Percentiles rank a stretch among this genome's conserved stretches.
Evolutionary conservation across 2,797 vertebrate genomes (phyloP).

Genomic region (Sardinella longiceps): DNA sequence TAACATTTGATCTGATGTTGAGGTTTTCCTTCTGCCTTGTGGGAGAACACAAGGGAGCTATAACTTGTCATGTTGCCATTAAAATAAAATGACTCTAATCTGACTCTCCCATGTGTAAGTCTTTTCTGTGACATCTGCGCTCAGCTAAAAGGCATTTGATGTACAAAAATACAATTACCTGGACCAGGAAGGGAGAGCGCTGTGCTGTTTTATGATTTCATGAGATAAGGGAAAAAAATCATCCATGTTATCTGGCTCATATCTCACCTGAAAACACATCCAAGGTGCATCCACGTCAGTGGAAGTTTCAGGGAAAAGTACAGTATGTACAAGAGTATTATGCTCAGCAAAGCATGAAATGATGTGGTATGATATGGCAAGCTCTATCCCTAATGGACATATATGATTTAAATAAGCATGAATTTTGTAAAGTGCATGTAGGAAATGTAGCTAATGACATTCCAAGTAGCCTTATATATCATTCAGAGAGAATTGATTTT

Average conservation of each 20-base stretch:
- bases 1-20: not conserved
- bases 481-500: not conserved
- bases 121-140: not conserved
- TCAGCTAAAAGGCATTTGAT: slow-evolving; percentile 18
- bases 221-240: not conserved
- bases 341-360: not conserved
- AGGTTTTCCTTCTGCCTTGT: slow-evolving; percentile 19
- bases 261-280: not conserved
- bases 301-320: not conserved
- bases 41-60: not conserved
- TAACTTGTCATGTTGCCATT: slow-evolving; percentile 9
- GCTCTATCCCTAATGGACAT: not conserved
- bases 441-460: not conserved
- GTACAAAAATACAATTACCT: not conserved
- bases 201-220: not conserved
- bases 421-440: not conserved
- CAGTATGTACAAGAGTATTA: not conserved
- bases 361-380: not conserved
- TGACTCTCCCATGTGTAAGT: not conserved
- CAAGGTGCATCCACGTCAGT: not conserved
- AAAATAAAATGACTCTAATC: slow-evolving; percentile 27
- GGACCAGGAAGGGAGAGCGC: not conserved
- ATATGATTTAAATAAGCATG: slow-evolving; percentile 1
- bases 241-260: not conserved
- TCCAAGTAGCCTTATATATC: not conserved